phyloP scores from a whole-genome alignment of 2,888 invertebrate species.

The Ptilodon capucinus region DNA sequence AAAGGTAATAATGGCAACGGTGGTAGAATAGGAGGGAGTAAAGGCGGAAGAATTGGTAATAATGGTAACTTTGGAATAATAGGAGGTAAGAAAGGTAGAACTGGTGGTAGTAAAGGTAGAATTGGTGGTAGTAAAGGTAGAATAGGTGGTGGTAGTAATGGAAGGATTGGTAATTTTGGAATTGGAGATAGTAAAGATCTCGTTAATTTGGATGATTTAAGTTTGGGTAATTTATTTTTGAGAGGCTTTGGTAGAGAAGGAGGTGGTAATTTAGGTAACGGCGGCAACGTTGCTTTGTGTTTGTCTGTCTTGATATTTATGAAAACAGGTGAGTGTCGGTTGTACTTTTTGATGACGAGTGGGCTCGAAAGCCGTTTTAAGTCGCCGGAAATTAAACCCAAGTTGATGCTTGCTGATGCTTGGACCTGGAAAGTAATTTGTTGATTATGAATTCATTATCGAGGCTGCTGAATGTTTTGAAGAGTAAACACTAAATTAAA shows the following conservation, averaged over 20 bases:
- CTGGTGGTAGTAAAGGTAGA: slow-evolving; percentile 27
- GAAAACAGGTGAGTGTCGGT: slow-evolving; percentile 48
- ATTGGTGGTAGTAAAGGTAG: slow-evolving; percentile 19
- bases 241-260: not conserved
- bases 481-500: too few relatives aligned
- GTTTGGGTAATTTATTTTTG: not conserved
- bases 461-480: too few relatives aligned
- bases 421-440: slow-evolving; percentile 34
- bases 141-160: slow-evolving; percentile 1
- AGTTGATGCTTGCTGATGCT: slow-evolving; percentile 29
- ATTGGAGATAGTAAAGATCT: slow-evolving; percentile 11
- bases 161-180: slow-evolving; percentile 1
- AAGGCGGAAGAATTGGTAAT: slow-evolving; percentile 20
- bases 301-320: slow-evolving; percentile 47
- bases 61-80: slow-evolving; percentile 23
- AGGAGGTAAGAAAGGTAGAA: slow-evolving; percentile 31
- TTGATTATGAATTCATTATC: not conserved
- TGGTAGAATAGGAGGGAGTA: slow-evolving; percentile 25
- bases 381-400: slow-evolving; percentile 54
- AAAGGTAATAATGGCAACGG: slow-evolving; percentile 29
- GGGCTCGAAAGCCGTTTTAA: slow-evolving; percentile 43
- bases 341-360: slow-evolving; percentile 42
- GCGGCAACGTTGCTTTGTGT: slow-evolving; percentile 17
- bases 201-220: not conserved
- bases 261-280: slow-evolving; percentile 23